Evolutionary conservation across 2,797 vertebrate species (phyloP), one percentile per base, ranked within the genome.

Genomic region (Cryptoblepharus egeriae): DNA sequence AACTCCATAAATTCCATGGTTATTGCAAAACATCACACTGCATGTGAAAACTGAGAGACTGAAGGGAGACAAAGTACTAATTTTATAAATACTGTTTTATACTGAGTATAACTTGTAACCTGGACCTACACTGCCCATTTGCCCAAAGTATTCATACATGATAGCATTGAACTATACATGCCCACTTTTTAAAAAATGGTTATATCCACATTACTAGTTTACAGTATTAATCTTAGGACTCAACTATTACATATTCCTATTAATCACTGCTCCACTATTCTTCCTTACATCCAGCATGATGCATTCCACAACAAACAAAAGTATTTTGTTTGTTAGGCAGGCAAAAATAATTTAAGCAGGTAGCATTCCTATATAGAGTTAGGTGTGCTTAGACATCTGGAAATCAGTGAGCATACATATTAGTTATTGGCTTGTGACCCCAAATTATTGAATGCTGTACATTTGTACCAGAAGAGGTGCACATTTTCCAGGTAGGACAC

Each of bases 21-120:
- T 64, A 37, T 55, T 77, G 63, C 45, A 5, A 69, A 85, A 49
- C 74, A 22, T 77, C 80, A 83, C 86, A 9, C 77, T 42, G 87
- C 64, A 45, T 80, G 32, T 16, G 77, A 10, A 76, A 37, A 20
- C 81, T 72, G 81, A 89, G 87, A 63, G 30, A 91, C 78, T 82
- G 57, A 3, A 2, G 24, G 37, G 87, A 69, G 13, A 83, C 15
- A 71, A 60, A 90, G 86, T 91, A 82, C n/a, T n/a, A n/a, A 61
- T 52, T 52, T 52, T 52, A 52, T 52, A 52, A 52, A 52, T 52
- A 52, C 49, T 52, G 49, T 16, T 4, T 52, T 52, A 16, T 52
- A 52, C 49, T 52, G 49, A 49, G 9, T 52, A 13, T 3, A 15
- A 52, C 13, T 15, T 4, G 18, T 52, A 52, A 52, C 49, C 9